phyloP scores from a whole-genome alignment of 2,888 invertebrate species.

The Drosophila diplacantha region DNA sequence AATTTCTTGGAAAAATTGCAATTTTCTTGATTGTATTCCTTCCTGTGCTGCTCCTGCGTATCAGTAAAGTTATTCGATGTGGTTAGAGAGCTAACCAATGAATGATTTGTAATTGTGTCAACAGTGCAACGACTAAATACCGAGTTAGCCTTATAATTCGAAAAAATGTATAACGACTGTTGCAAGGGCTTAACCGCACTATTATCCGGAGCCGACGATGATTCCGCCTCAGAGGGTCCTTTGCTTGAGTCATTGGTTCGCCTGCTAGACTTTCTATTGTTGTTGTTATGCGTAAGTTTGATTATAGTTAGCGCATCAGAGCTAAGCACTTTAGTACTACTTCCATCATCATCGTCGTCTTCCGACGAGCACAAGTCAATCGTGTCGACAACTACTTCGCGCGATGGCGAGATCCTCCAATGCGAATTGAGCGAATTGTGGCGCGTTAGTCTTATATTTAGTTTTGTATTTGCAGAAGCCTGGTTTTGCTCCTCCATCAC shows the following conservation, averaged over 20 bases:
- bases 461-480: slow-evolving; percentile 60
- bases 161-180: slow-evolving; percentile 76
- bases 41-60: slow-evolving; percentile 43
- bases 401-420: slow-evolving; percentile 76
- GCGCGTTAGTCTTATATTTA: slow-evolving; percentile 76
- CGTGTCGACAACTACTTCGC: slow-evolving; percentile 79
- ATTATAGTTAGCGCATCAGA: slow-evolving; percentile 43
- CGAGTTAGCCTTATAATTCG: slow-evolving; percentile 74
- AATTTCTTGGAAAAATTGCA: slow-evolving; percentile 60
- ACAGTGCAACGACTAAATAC: slow-evolving; percentile 56
- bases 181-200: slow-evolving; percentile 71
- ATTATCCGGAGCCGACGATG: slow-evolving; percentile 32
- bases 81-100: slow-evolving; percentile 45
- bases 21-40: slow-evolving; percentile 73
- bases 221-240: slow-evolving; percentile 30
- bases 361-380: slow-evolving; percentile 85
- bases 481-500: slow-evolving; percentile 59
- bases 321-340: slow-evolving; percentile 35
- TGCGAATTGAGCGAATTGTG: slow-evolving; percentile 74
- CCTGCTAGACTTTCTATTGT: slow-evolving; percentile 24
- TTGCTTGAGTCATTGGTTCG: slow-evolving; percentile 31
- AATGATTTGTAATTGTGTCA: slow-evolving; percentile 47
- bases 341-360: slow-evolving; percentile 80
- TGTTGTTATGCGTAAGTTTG: slow-evolving; percentile 45
- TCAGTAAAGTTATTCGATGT: slow-evolving; percentile 51